phyloP scores from a whole-genome alignment of 2,113 vertebrate genomes.

The Dipodomys spectabilis region DNA sequence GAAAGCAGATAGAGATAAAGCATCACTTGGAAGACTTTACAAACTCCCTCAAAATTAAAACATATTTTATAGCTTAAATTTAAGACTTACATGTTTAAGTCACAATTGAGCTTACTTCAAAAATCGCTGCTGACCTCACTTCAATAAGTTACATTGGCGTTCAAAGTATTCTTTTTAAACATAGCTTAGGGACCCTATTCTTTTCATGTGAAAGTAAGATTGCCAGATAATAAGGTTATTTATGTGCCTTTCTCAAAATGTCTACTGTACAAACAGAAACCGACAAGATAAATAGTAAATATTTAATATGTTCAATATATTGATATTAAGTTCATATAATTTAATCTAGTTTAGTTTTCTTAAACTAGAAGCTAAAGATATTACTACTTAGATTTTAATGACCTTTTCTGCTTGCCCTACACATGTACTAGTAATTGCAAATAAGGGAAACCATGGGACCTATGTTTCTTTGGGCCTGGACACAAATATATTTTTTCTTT shows the following conservation, averaged over 20 bases:
- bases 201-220: background rate
- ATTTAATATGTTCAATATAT: background rate
- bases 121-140: background rate
- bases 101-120: background rate
- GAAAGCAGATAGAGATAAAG: background rate
- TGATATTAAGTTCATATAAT: background rate
- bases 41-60: conserved; percentile 16
- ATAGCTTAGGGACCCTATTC: background rate
- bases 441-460: no score
- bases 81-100: background rate
- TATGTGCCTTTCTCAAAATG: background rate
- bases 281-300: background rate
- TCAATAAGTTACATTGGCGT: background rate
- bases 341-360: conserved; percentile 27
- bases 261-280: background rate
- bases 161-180: conserved; percentile 34
- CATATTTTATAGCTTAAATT: background rate
- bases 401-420: no score
- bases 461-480: no score
- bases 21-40: background rate
- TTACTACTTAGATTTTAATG: background rate
- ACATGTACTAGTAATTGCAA: no score
- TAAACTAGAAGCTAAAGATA: conserved; percentile 5
- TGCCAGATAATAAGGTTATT: background rate
- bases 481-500: no score